These are phyloP conservation scores for Aethina tumida DNA, from an alignment of 1,140 invertebrate genomes.

Conservation along the genomic window DNA sequence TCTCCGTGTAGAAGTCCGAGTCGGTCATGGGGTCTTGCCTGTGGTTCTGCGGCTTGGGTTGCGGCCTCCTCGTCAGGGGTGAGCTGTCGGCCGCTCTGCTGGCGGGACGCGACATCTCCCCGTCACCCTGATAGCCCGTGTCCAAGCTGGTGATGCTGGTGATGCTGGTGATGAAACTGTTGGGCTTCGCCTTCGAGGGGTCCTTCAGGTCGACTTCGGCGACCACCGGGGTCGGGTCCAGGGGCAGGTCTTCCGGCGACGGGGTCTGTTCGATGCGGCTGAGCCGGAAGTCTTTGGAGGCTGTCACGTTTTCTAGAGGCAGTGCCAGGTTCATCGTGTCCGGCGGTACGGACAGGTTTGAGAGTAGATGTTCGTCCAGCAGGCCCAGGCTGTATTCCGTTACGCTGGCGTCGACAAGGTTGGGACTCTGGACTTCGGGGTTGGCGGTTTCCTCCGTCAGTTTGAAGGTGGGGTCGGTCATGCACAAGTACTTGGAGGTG, in stretches of 20 bases:
- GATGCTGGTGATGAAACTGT: conserved; percentile 71
- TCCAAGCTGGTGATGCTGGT: conserved; percentile 79
- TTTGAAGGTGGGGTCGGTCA: conserved; percentile 1
- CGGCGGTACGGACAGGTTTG: conserved; percentile 32
- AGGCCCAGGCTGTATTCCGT: conserved; percentile 30
- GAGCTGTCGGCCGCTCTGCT: conserved; percentile 64
- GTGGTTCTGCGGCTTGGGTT: conserved; percentile 35
- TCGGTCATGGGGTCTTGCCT: conserved; percentile 76
- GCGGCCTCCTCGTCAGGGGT: conserved; percentile 37
- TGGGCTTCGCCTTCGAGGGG: conserved; percentile 48
- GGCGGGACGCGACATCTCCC: conserved; percentile 69
- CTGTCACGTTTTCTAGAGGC: conserved; percentile 36
- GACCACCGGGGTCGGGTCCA: conserved; percentile 49
- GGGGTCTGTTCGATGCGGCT: conserved; percentile 60
- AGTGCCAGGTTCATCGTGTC: conserved; percentile 49
- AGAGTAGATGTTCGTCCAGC: conserved; percentile 27
- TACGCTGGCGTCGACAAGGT: conserved; percentile 18
- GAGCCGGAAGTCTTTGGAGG: conserved; percentile 17
- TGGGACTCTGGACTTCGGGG: conserved; percentile 24
- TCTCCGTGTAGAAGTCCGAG: conserved; percentile 82
- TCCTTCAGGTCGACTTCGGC: conserved; percentile 44
- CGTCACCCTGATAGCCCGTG: conserved; percentile 77
- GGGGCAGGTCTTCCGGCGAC: conserved; percentile 68
- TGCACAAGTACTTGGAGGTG: no score
- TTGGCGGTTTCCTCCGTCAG: not conserved